Evolutionary conservation across 1,140 invertebrate genomes (phyloP), one percentile per base, ranked within the genome.

Genomic region (Zaprionus inermis): DNA sequence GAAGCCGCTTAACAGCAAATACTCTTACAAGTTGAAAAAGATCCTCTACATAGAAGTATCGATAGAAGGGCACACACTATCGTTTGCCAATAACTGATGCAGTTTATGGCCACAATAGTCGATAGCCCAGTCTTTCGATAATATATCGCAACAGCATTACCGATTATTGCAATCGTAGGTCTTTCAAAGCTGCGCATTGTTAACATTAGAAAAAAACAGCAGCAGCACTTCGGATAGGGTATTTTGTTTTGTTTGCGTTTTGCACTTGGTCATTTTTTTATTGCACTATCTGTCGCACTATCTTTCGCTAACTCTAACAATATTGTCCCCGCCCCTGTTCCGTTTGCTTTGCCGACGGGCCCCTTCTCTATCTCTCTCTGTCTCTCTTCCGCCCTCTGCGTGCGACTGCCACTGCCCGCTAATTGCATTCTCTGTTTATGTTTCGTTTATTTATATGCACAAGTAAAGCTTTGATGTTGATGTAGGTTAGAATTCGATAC

Each of bases 401-500:
- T 14, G 36, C 30, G 24, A 32, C 22, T 9, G 20, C 12, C 16
- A n/a, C 52, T 16, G n/a, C 54, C 44, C 36, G 16, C 54, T 41
- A 70, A 71, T 65, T 78, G 75, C 51, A 77, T 61, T 71, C 70
- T 28, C 41, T 79, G 24, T 57, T 78, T 69, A 55, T 66, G 58
- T 49, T 75, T 32, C 30, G 36, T 69, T 69, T 79, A 64, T 79
- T 44, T 56, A 63, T 76, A 64, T 70, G 72, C 44, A 64, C 58
- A 69, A 69, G 59, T 70, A 77, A 74, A 63, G 72, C 61, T 66
- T 66, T 64, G 51, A 61, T 63, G 61, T 72, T 72, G 66, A 78
- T 75, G 68, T 75, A 75, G 76, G 66, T 76, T 76, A 71, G 57
- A 76, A 78, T 75, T 76, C 60, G 63, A 72, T 71, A 67, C 57